Conservation (phyloP, 2,113 vertebrate genomes). For the Dipodomys spectabilis region DNA sequence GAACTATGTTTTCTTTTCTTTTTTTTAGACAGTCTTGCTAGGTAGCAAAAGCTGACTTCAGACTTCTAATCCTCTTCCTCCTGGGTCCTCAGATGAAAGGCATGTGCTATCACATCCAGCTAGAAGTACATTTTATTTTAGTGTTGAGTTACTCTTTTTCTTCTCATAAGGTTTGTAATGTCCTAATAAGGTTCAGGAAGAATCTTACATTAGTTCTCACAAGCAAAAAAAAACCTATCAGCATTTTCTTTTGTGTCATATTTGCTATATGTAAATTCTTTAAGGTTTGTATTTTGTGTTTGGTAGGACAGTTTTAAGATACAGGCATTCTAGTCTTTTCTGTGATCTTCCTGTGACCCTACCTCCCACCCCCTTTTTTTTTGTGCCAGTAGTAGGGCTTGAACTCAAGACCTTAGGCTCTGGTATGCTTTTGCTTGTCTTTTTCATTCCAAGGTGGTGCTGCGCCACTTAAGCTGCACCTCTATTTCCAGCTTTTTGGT, state of each 20-base stretch:
- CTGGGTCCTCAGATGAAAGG: not conserved
- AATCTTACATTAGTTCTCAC: conserved; percentile 37
- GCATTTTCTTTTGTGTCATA: conserved; percentile 35
- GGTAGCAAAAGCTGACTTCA: not conserved
- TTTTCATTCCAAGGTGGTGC: not conserved
- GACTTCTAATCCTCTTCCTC: not conserved
- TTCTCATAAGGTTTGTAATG: not conserved
- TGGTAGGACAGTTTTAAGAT: conserved; percentile 8
- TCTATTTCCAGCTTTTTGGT: too few relatives aligned
- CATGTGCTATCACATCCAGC: not conserved
- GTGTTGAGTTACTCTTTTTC: not conserved
- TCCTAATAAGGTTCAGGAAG: conserved; percentile 48
- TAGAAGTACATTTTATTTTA: conserved; percentile 46
- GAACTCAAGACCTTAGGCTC: too few relatives aligned
- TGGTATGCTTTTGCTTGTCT: not conserved
- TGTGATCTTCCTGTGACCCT: not conserved
- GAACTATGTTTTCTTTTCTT: not conserved
- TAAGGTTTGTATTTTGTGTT: conserved; percentile 56
- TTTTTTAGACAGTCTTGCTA: not conserved
- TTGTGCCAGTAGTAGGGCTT: too few relatives aligned
- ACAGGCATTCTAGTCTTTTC: not conserved
- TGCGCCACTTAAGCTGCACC: too few relatives aligned
- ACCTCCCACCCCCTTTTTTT: too few relatives aligned
- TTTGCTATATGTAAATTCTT: not conserved
- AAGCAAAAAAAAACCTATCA: not conserved